These are phyloP conservation scores for Galaxias olidus DNA, from an alignment of 2,797 vertebrate species.

Conservation along the genomic window DNA sequence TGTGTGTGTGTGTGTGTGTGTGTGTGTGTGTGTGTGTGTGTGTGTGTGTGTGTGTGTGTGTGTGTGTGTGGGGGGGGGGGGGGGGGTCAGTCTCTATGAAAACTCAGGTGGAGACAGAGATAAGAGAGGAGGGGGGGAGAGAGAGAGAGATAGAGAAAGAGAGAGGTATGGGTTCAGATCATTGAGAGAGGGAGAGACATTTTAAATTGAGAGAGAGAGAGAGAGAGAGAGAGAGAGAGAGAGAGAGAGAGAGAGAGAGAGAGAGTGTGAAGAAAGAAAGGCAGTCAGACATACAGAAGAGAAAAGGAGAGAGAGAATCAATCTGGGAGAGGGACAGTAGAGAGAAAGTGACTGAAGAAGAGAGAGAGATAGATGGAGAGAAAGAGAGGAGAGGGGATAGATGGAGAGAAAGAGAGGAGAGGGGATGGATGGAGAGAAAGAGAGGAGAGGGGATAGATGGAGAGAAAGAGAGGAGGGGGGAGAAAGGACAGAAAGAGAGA, in stretches of 20 bases:
- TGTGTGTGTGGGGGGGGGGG: slow-evolving; percentile 43
- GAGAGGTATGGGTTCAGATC: too few relatives aligned
- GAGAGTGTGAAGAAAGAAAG: neutral
- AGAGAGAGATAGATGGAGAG: neutral
- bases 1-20: neutral
- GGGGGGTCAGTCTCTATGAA: slow-evolving; percentile 42
- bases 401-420: slow-evolving; percentile 23
- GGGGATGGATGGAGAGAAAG: neutral
- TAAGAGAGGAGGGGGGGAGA: neutral
- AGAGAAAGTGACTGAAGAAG: too few relatives aligned
- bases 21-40: neutral
- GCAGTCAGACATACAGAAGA: too few relatives aligned
- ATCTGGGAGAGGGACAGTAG: neutral
- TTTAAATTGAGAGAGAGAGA: slow-evolving; percentile 18
- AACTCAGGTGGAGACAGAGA: slow-evolving; percentile 21
- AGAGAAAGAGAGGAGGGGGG: neutral
- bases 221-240: slow-evolving; percentile 12
- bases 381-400: neutral
- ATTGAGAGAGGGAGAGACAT: slow-evolving; percentile 11
- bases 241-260: neutral
- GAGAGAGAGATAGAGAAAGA: neutral
- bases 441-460: neutral
- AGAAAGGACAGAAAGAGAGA: too few relatives aligned
- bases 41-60: neutral
- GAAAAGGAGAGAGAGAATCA: slow-evolving; percentile 26